phyloP scores from a whole-genome alignment of 2,113 vertebrate genomes.

The Tachuris rubrigastra region DNA sequence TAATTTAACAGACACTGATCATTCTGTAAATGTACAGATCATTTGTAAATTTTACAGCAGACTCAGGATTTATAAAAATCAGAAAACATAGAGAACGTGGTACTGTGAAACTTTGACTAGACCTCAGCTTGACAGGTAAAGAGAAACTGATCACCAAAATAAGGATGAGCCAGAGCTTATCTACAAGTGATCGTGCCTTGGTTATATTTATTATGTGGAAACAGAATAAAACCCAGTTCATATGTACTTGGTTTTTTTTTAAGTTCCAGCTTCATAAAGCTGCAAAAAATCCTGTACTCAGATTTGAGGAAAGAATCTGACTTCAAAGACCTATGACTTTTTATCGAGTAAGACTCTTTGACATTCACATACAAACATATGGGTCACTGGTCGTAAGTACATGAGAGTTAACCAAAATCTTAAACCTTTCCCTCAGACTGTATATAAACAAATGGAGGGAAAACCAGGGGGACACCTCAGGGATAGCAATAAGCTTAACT shows the following conservation, averaged over 20 bases:
- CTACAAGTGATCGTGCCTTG: not conserved
- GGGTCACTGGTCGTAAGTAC: not conserved
- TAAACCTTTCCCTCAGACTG: not conserved
- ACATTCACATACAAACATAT: not conserved
- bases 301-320: not conserved
- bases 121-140: not conserved
- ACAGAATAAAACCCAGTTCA: not conserved
- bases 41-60: not conserved
- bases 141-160: not conserved
- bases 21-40: not conserved
- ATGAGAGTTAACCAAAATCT: not conserved
- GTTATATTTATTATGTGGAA: not conserved
- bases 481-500: not conserved
- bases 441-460: not conserved
- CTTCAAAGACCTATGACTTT: not conserved
- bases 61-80: not conserved
- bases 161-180: not conserved
- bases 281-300: not conserved
- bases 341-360: not conserved
- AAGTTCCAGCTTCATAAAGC: not conserved
- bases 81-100: not conserved
- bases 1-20: not conserved
- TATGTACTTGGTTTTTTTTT: not conserved
- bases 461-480: not conserved
- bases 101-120: not conserved